Evolutionary conservation across 2,113 vertebrate species (phyloP), one percentile per base, ranked within the genome.

Genomic region (Monopterus albus): DNA sequence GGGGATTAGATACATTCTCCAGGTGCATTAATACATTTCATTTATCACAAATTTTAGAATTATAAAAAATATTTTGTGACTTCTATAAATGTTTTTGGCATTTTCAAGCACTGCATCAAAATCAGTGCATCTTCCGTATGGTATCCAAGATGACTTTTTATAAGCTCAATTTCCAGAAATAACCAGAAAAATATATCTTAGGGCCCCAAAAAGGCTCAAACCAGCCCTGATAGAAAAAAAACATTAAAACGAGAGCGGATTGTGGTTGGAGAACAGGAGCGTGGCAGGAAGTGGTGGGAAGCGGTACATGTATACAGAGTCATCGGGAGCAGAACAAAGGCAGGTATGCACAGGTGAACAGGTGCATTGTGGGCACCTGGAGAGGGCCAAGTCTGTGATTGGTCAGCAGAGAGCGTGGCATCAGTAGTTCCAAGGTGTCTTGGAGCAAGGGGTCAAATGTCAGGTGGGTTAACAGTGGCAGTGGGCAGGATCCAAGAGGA

Each of bases 291-390:
- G 59, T 38, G 21, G 42, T 42, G 49, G 17, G 14, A 75, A 43
- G 65, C 10, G 29, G 45, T 3, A 33, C 42, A 67, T 40, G 60
- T 43, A 12, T 40, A 51, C 60, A 75, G 57, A 20, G 51, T 68
- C 52, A 29, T 6, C 14, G 33, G 46, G 55, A 25, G 49, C 38
- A 15, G 62, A 14, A 21, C 6, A 2, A 23, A 47, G 43, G 49
- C 50, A 20, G 59, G 68, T 50, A 43, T 60, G 23, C n/a, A 53
- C 58, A 50, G 6, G 55, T 35, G 39, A 18, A 51, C 50, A 67
- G 72, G 72, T 62, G 78, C 43, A 46, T 25, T 31, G 35, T 56
- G 40, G 56, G 55, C 50, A 63, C 39, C 63, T 66, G 69, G 14
- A 38, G 43, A 38, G 69, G 60, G 57, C 2, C 9, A 28, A 21